A percentile compares a stretch with the other conserved stretches of the same genome.
Evolutionary conservation across 2,888 invertebrate genomes (phyloP).

Genomic region (Minunthozetes semirufus): DNA sequence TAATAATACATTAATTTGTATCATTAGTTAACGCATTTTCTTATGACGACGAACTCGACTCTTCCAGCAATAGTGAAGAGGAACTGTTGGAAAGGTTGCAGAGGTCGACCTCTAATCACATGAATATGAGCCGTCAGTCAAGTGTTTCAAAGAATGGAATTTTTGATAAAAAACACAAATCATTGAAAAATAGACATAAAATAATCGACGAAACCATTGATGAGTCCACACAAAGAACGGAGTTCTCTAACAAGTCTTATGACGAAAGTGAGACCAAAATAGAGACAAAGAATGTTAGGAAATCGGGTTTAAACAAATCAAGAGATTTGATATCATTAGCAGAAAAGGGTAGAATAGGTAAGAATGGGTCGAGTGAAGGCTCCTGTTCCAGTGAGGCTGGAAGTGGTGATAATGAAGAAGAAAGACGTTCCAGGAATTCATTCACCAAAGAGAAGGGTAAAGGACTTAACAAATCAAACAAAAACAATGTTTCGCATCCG

Average conservation of each 20-base stretch:
- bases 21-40: slow-evolving; percentile 51
- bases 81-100: slow-evolving; percentile 57
- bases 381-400: slow-evolving; percentile 43
- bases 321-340: slow-evolving; percentile 44
- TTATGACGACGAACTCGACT: slow-evolving; percentile 57
- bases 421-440: slow-evolving; percentile 38
- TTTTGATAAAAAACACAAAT: slow-evolving; percentile 6
- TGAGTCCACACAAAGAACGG: neutral
- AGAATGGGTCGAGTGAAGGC: slow-evolving; percentile 41
- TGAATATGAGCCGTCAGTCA: slow-evolving; percentile 38
- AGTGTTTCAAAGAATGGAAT: slow-evolving; percentile 35
- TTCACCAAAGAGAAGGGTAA: slow-evolving; percentile 36
- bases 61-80: slow-evolving; percentile 69
- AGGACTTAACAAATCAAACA: slow-evolving; percentile 20
- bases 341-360: slow-evolving; percentile 43
- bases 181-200: slow-evolving; percentile 23
- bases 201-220: neutral
- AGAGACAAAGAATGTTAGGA: neutral
- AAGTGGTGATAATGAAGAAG: slow-evolving; percentile 41
- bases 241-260: neutral
- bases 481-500: slow-evolving; percentile 33
- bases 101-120: slow-evolving; percentile 43
- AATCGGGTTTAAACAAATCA: slow-evolving; percentile 24
- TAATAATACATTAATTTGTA: slow-evolving; percentile 39
- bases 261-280: neutral